These are phyloP conservation scores for Orussus abietinus DNA, from an alignment of 1,140 invertebrate species.

Conservation along the genomic window DNA sequence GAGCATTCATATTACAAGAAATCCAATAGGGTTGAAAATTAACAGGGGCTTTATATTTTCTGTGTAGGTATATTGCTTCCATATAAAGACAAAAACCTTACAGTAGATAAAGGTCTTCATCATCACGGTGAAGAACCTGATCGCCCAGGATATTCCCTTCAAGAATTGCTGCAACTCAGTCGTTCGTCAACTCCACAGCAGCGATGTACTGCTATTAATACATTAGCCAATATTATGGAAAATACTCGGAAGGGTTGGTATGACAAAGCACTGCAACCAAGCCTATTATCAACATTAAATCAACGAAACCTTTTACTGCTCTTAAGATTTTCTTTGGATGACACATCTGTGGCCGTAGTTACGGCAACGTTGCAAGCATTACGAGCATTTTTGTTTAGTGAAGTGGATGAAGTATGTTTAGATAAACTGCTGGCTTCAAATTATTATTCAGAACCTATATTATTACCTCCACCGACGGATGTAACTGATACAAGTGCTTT, in stretches of 20 bases:
- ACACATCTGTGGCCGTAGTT: conserved; percentile 69
- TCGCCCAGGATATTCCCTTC: conserved; percentile 82
- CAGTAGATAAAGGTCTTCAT: conserved; percentile 67
- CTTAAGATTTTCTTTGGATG: conserved; percentile 80
- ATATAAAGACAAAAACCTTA: conserved; percentile 61
- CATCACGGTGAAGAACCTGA: conserved; percentile 90
- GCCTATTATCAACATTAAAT: conserved; percentile 54
- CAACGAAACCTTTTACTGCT: conserved; percentile 71
- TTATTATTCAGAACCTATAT: conserved; percentile 36
- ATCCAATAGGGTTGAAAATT: background rate
- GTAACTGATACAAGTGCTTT: conserved; percentile 63
- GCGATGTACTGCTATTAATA: conserved; percentile 71
- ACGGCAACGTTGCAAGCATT: conserved; percentile 70
- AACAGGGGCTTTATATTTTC: conserved; percentile 23
- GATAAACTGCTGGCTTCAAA: conserved; percentile 68
- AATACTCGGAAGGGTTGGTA: conserved; percentile 71
- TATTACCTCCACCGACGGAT: conserved; percentile 61
- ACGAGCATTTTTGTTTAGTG: conserved; percentile 68
- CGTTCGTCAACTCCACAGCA: conserved; percentile 71
- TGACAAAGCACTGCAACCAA: conserved; percentile 59
- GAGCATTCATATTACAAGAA: conserved; percentile 21
- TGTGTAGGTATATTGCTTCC: conserved; percentile 65
- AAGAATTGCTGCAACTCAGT: conserved; percentile 77
- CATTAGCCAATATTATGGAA: conserved; percentile 73
- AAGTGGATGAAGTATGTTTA: conserved; percentile 72